Percentiles rank a stretch among this genome's conserved stretches.
Evolutionary conservation across 2,797 vertebrate species (phyloP).

Genomic region (Liparis tanakae): DNA sequence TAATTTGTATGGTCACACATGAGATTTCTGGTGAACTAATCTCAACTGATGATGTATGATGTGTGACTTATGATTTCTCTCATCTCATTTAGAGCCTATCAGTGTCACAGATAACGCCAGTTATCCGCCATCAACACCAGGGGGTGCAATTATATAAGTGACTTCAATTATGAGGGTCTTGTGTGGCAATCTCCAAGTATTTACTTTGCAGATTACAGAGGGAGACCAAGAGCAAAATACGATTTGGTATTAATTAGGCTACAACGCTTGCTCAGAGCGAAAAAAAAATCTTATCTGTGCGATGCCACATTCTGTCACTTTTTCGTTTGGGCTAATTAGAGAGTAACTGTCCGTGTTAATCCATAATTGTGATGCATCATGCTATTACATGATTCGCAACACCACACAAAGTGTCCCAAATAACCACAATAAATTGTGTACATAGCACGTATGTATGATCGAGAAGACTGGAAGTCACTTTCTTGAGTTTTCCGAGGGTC

Average conservation of each 20-base stretch:
- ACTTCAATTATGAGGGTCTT: constrained; percentile 51
- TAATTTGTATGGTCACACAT: constrained; percentile 6
- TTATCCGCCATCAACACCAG: constrained; percentile 68
- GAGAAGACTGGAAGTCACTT: not conserved
- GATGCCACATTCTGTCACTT: constrained; percentile 44
- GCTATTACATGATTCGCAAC: constrained; percentile 13
- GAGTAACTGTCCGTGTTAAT: constrained; percentile 15
- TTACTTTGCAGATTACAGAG: constrained; percentile 56
- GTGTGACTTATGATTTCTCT: constrained; percentile 40
- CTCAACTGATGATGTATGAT: constrained; percentile 24
- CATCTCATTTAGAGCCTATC: constrained; percentile 49
- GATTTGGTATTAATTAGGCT: constrained; percentile 57
- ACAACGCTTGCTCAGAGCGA: constrained; percentile 37
- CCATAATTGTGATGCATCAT: constrained; percentile 22
- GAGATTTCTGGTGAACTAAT: constrained; percentile 30
- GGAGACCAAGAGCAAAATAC: constrained; percentile 49
- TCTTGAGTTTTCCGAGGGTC: constrained; percentile 6
- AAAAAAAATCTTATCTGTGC: constrained; percentile 47
- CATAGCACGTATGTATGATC: not conserved
- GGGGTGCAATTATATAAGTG: constrained; percentile 72
- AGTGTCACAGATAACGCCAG: constrained; percentile 38
- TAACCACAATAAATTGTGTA: not conserved
- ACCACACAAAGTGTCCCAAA: not conserved
- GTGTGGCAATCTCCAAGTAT: constrained; percentile 54
- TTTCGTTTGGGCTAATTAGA: constrained; percentile 43